phyloP scores from a whole-genome alignment of 2,888 invertebrate species.

The Eupithecia subfuscata region DNA sequence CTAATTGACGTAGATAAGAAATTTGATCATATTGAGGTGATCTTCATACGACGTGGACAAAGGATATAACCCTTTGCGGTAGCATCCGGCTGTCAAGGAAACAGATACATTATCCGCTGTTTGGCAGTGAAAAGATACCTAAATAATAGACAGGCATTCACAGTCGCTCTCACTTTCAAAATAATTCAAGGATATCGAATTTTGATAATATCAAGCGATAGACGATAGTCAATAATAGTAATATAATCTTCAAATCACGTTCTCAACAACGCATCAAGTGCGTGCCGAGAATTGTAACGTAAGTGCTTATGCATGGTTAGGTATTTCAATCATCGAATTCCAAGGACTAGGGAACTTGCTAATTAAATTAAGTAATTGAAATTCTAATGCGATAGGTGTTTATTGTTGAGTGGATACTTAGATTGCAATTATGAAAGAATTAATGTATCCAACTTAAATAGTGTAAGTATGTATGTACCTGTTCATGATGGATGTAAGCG shows the following conservation, averaged over 20 bases:
- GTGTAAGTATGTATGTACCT: background rate
- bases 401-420: background rate
- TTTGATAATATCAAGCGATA: background rate
- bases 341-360: constrained; percentile 9
- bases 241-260: constrained; percentile 1
- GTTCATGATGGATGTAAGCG: too few species aligned
- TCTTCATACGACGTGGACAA: too few species aligned
- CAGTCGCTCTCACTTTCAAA: background rate
- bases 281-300: constrained; percentile 3
- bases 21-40: too few species aligned
- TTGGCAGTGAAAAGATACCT: too few species aligned
- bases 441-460: background rate
- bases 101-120: too few species aligned
- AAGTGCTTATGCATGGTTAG: constrained; percentile 3
- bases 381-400: constrained; percentile 13
- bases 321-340: constrained; percentile 26
- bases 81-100: too few species aligned
- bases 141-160: too few species aligned
- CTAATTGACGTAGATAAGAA: too few species aligned
- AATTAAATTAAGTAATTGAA: constrained; percentile 21
- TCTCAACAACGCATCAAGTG: background rate
- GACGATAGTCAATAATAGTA: background rate
- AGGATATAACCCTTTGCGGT: too few species aligned
- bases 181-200: background rate
- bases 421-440: background rate